Percentiles rank a stretch among this genome's conserved stretches.
phyloP scores from a whole-genome alignment of 2,113 vertebrate species.

The Petrocephalus zakoni region DNA sequence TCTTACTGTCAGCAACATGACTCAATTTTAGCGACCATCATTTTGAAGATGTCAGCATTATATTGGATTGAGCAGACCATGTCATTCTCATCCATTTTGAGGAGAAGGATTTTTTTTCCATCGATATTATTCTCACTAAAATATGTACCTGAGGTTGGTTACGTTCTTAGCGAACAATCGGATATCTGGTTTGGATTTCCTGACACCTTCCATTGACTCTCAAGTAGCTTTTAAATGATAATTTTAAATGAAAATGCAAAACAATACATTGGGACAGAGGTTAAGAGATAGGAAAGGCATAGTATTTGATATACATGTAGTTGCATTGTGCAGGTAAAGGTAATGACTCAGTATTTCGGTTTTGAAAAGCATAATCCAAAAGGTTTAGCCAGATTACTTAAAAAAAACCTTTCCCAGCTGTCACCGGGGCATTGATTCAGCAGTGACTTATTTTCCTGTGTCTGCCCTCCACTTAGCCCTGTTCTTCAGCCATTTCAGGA shows the following conservation, averaged over 20 bases:
- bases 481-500: background rate
- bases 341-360: background rate
- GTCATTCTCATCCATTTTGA: constrained; percentile 3
- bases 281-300: background rate
- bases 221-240: background rate
- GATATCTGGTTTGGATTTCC: background rate
- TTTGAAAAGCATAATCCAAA: background rate
- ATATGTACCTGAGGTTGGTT: background rate
- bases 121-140: background rate
- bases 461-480: background rate
- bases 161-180: background rate
- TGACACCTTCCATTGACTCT: background rate
- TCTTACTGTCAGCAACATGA: background rate
- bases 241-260: background rate
- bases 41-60: background rate
- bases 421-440: background rate
- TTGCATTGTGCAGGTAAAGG: background rate
- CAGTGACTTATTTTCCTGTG: background rate
- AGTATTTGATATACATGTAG: background rate
- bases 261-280: background rate
- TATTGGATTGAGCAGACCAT: constrained; percentile 4
- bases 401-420: background rate
- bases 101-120: background rate
- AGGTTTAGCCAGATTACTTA: background rate
- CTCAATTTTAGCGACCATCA: background rate